Conservation (phyloP, 2,797 vertebrate species). For the Borostomias antarcticus region DNA sequence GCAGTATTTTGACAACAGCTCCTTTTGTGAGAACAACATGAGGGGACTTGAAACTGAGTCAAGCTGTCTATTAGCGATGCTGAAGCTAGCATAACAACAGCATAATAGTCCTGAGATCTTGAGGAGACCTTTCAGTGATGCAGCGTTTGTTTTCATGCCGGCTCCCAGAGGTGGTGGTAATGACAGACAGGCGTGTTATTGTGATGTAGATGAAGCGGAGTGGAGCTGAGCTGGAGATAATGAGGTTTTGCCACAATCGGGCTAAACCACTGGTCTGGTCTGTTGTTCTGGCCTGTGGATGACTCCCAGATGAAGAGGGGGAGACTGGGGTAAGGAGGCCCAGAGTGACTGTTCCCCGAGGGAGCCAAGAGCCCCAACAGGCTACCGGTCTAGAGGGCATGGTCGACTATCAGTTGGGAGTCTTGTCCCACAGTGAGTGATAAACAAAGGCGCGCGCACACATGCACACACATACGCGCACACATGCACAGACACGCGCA, state of each 20-base stretch:
- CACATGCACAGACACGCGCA: background rate
- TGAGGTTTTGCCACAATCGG: constrained; percentile 6
- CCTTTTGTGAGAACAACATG: background rate
- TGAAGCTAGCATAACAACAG: background rate
- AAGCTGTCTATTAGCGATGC: too few relatives aligned
- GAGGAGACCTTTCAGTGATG: background rate
- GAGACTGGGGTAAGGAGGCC: constrained; percentile 20
- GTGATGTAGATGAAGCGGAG: background rate
- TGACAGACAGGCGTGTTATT: background rate
- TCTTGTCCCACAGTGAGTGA: constrained; percentile 29
- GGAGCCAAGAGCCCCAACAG: background rate
- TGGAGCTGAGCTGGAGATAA: constrained; percentile 4
- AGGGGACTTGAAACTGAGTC: too few relatives aligned
- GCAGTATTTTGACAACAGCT: too few relatives aligned
- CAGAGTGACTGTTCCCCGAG: constrained; percentile 12
- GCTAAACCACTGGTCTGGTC: constrained; percentile 13
- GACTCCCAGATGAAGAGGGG: background rate
- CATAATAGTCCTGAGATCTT: background rate
- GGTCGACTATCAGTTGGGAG: background rate
- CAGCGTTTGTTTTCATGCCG: background rate
- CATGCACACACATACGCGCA: constrained; percentile 3
- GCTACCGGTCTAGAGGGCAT: constrained; percentile 5
- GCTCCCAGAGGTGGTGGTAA: background rate
- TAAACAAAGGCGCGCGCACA: constrained; percentile 21
- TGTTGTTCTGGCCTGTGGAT: background rate